Evolutionary conservation across 2,888 invertebrate genomes (phyloP).

Genomic region (Cerastis rubricosa): DNA sequence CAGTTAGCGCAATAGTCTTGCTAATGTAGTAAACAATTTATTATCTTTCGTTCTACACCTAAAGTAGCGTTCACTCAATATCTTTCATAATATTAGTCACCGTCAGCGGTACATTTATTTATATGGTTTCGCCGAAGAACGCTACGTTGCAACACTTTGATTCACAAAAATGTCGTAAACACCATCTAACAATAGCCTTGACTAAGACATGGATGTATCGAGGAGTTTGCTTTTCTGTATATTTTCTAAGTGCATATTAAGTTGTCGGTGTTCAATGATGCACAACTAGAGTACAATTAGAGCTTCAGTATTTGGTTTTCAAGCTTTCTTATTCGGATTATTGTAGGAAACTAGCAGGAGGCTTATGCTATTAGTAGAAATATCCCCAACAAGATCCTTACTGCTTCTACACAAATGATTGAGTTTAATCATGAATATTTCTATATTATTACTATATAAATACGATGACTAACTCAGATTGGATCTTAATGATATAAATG

Average conservation of each 20-base stretch:
- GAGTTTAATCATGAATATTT: slow-evolving; percentile 26
- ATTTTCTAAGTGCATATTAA: slow-evolving; percentile 41
- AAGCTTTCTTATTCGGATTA: neutral
- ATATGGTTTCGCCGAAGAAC: slow-evolving; percentile 64
- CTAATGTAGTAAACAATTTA: slow-evolving; percentile 59
- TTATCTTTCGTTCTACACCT: slow-evolving; percentile 57
- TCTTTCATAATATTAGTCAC: slow-evolving; percentile 70
- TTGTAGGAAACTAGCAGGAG: neutral
- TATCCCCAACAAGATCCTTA: neutral
- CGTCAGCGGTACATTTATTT: slow-evolving; percentile 63
- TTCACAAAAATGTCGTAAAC: slow-evolving; percentile 66
- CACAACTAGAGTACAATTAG: slow-evolving; percentile 20
- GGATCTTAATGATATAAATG: slow-evolving; percentile 48
- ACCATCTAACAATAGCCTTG: slow-evolving; percentile 59
- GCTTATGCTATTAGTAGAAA: neutral
- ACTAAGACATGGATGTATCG: slow-evolving; percentile 37
- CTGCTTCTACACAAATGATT: slow-evolving; percentile 17
- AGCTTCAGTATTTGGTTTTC: slow-evolving; percentile 9
- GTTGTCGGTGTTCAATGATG: slow-evolving; percentile 27
- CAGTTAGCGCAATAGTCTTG: slow-evolving; percentile 52
- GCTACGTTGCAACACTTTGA: slow-evolving; percentile 66
- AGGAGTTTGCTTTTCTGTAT: slow-evolving; percentile 28
- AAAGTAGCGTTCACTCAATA: slow-evolving; percentile 52
- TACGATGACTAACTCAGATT: slow-evolving; percentile 49
- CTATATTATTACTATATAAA: slow-evolving; percentile 22